Evolutionary conservation across 2,797 vertebrate species (phyloP), one percentile per base, ranked within the genome.

Genomic region (Pipistrellus pygmaeus): DNA sequence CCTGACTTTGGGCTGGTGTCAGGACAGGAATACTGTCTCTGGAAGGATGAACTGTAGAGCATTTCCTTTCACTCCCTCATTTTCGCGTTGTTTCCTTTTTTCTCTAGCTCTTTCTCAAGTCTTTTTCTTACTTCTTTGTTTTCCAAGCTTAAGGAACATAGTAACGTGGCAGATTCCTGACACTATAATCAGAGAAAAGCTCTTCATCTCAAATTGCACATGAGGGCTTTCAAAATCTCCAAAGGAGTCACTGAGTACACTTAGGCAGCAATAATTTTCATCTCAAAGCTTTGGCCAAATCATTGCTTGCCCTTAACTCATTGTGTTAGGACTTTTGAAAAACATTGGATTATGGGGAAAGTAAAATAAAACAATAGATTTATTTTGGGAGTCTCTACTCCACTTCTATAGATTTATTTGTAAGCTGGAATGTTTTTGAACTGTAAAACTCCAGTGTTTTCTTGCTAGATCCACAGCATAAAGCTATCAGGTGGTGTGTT

Each of bases 21-120:
- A 86, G 38, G 93, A 95, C 76, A 96, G 91, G 13, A 86, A 91
- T 86, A 97, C 82, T 95, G 95, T 96, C 97, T 97, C 91, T 27
- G 90, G 83, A 90, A 96, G 44, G 80, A 92, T 95, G 76, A 94
- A 89, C 96, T 92, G 18, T 80, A 44, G 75, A 32, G 64, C 17
- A 27, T 69, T 95, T 64, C 89, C 64, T 57, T 72, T 46, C 5
- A 73, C 12, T 46, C 55, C 25, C 55, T 95, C 68, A n/a, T 68
- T 85, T 83, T 88, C 72, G 51, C 14, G 8, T 62, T 73, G 25
- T 71, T 86, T 69, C 25, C 72, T 46, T 21, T 87, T 85, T 88
- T 68, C 14, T 87, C 30, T 35, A 53, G 46, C 9, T 69, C 73
- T 88, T 85, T 88, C 55, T 86, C 18, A 53, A 68, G 90, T 71